phyloP scores from a whole-genome alignment of 2,888 invertebrate species.

The Metallyticus violacea region DNA sequence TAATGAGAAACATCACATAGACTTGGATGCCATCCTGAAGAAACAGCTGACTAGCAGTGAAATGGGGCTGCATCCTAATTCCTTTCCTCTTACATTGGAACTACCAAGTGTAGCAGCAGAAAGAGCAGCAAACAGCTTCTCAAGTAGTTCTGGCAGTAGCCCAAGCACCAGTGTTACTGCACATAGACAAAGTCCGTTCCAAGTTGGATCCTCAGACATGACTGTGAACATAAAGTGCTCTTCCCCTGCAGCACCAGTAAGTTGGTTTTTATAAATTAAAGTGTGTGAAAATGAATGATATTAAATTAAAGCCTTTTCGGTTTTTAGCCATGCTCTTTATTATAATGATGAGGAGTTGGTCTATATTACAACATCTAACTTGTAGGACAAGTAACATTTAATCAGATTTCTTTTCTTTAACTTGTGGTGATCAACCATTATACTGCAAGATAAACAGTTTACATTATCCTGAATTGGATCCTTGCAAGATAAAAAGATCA shows the following conservation, averaged over 20 bases:
- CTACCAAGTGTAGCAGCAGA: slow-evolving; percentile 46
- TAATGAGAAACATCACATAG: background rate
- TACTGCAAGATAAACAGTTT: no score
- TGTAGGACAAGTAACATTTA: no score
- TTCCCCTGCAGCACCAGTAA: slow-evolving; percentile 45
- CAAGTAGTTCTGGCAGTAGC: background rate
- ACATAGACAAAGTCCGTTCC: slow-evolving; percentile 48
- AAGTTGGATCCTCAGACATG: slow-evolving; percentile 47
- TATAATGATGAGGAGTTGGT: background rate
- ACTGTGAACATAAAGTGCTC: slow-evolving; percentile 47
- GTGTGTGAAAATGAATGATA: no score
- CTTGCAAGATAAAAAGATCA: no score
- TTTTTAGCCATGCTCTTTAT: no score
- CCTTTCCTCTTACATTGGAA: slow-evolving; percentile 45
- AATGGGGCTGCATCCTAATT: slow-evolving; percentile 36
- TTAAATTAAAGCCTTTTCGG: background rate
- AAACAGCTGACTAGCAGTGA: background rate
- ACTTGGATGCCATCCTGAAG: slow-evolving; percentile 26
- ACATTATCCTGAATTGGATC: no score
- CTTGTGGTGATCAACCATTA: no score
- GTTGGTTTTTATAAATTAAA: no score
- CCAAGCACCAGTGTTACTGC: slow-evolving; percentile 39
- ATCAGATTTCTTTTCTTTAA: no score
- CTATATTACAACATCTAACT: no score
- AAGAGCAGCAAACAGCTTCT: background rate